Evolutionary conservation across 2,797 vertebrate genomes (phyloP).

Genomic region (Anas bernieri): DNA sequence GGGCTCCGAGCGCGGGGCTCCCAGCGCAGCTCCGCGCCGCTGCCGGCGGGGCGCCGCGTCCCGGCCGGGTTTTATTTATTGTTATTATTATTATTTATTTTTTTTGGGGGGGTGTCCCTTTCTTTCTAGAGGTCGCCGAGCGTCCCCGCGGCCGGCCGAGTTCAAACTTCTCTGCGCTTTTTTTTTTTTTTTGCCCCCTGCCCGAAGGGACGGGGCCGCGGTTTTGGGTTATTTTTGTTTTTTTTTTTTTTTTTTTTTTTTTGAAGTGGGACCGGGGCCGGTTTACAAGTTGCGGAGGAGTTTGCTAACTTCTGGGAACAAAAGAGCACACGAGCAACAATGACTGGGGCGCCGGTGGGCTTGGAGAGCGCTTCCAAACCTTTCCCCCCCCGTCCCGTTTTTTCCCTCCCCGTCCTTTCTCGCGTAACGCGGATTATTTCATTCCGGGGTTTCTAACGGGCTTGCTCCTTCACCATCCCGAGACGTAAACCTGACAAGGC

Average conservation of each 20-base stretch:
- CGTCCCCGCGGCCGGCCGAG: not conserved
- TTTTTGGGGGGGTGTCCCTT: no score
- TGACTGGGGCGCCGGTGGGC: not conserved
- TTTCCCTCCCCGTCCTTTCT: no score
- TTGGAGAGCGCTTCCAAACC: not conserved
- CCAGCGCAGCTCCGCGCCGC: no score
- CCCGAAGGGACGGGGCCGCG: not conserved
- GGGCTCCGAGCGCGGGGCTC: no score
- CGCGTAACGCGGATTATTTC: not conserved
- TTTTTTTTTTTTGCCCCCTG: not conserved
- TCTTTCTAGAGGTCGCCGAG: not conserved
- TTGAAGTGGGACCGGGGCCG: not conserved
- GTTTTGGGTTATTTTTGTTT: not conserved
- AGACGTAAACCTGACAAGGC: not conserved
- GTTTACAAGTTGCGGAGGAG: slow-evolving; percentile 28
- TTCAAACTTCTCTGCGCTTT: not conserved
- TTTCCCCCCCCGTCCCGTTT: not conserved
- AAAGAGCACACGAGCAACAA: not conserved
- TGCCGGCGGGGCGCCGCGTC: no score
- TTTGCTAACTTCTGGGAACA: slow-evolving; percentile 12
- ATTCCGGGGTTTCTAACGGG: not conserved
- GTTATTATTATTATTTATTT: no score
- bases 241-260: not conserved
- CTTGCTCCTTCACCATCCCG: not conserved
- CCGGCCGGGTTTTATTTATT: no score